Evolutionary conservation across 2,888 invertebrate genomes (phyloP).

Genomic region (Polietes domitor): DNA sequence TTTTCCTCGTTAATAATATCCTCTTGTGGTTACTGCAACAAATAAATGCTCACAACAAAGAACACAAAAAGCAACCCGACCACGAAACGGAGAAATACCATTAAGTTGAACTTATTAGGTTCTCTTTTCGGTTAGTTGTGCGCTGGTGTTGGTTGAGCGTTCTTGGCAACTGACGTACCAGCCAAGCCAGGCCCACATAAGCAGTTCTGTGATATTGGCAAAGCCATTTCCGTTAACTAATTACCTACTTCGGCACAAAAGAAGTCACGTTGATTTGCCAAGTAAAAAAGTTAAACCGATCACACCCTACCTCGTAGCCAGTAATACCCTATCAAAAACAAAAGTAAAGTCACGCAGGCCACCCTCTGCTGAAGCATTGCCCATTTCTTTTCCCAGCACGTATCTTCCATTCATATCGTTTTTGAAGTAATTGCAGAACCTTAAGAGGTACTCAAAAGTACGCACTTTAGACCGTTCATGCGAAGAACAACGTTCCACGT

Average conservation of each 20-base stretch:
- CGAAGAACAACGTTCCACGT: no score
- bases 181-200: neutral
- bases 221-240: slow-evolving; percentile 64
- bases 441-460: no score
- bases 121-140: neutral
- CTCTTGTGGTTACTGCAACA: slow-evolving; percentile 52
- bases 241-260: slow-evolving; percentile 47
- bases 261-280: slow-evolving; percentile 59
- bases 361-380: neutral
- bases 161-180: neutral
- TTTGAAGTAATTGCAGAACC: slow-evolving; percentile 48
- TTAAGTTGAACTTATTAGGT: slow-evolving; percentile 27
- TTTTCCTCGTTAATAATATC: slow-evolving; percentile 56
- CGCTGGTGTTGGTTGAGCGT: neutral
- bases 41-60: neutral
- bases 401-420: neutral
- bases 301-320: no score
- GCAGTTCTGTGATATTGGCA: slow-evolving; percentile 19
- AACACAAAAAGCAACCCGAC: neutral
- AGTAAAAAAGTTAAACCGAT: no score
- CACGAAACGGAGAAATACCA: slow-evolving; percentile 32
- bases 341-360: no score
- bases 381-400: neutral
- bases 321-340: no score
- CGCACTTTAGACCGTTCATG: neutral